Percentiles rank a stretch among this genome's conserved stretches.
Evolutionary conservation across 2,888 invertebrate species (phyloP).

Genomic region (Leptinotarsa tumamoca): DNA sequence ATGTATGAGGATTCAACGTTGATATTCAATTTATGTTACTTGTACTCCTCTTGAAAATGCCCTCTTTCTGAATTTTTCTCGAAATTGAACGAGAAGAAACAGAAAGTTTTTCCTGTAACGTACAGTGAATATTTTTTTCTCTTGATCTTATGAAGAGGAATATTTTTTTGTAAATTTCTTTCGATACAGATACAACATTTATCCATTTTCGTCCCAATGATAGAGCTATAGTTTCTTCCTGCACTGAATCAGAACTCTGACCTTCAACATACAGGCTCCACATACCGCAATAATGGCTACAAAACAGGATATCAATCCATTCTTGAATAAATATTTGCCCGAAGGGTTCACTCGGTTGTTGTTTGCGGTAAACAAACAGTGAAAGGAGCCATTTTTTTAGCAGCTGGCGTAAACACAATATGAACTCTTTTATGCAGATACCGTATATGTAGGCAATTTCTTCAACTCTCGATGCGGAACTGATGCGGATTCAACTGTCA

Average conservation of each 20-base stretch:
- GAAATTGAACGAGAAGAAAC: too few species aligned
- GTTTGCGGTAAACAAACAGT: constrained; percentile 4
- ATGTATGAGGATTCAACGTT: too few species aligned
- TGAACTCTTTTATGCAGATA: constrained; percentile 9
- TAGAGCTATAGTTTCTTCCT: not conserved
- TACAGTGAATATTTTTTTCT: too few species aligned
- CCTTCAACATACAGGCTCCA: not conserved
- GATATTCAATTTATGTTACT: too few species aligned
- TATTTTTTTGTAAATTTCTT: too few species aligned
- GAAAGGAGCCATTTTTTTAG: constrained; percentile 4
- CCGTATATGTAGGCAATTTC: not conserved
- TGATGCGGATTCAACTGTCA: not conserved
- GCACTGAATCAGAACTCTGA: not conserved
- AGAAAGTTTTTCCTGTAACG: too few species aligned
- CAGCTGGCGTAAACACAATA: constrained; percentile 14
- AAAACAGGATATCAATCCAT: constrained; percentile 4
- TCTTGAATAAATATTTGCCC: constrained; percentile 10
- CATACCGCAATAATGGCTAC: constrained; percentile 4
- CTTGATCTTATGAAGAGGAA: too few species aligned
- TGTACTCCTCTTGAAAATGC: too few species aligned
- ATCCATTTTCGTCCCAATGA: too few species aligned
- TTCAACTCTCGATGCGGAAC: not conserved
- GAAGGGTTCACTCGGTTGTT: not conserved
- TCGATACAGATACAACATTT: too few species aligned
- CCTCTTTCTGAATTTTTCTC: too few species aligned